A percentile compares a stretch with the other conserved stretches of the same genome.
These are phyloP conservation scores for Caenorhabditis sp. DNA, from an alignment of 2,888 invertebrate species.

Conservation along the genomic window DNA sequence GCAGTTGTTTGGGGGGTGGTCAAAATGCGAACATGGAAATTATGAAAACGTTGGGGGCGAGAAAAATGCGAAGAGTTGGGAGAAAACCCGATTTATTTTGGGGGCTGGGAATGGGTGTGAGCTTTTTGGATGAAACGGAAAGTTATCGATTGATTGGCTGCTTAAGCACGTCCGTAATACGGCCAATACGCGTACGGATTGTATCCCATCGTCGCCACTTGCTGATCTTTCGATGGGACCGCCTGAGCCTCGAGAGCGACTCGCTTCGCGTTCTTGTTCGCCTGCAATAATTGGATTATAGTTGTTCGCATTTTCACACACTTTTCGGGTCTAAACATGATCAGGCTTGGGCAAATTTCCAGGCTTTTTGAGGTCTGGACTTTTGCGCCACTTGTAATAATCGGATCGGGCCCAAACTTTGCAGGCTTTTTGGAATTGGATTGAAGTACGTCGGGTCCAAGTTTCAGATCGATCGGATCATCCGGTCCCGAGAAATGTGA, in stretches of 20 bases:
- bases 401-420: too few species aligned
- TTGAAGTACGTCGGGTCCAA: too few species aligned
- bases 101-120: conserved; percentile 40
- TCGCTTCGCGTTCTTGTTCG: conserved; percentile 76
- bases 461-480: too few species aligned
- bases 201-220: conserved; percentile 74
- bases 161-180: conserved; percentile 74
- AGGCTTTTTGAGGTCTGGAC: too few species aligned
- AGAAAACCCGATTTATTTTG: conserved; percentile 28
- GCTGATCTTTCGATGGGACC: conserved; percentile 71
- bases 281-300: conserved; percentile 62
- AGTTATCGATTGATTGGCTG: background rate
- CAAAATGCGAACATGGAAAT: conserved; percentile 23
- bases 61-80: background rate
- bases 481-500: too few species aligned
- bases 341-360: too few species aligned
- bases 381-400: too few species aligned
- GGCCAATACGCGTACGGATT: conserved; percentile 78
- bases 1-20: background rate
- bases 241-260: conserved; percentile 71
- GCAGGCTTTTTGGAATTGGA: too few species aligned
- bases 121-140: background rate
- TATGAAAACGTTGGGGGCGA: background rate
- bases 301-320: too few species aligned
- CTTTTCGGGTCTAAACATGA: too few species aligned